A percentile compares a stretch with the other conserved stretches of the same genome.
Evolutionary conservation across 2,113 vertebrate genomes (phyloP).

Genomic region (Sula dactylatra): DNA sequence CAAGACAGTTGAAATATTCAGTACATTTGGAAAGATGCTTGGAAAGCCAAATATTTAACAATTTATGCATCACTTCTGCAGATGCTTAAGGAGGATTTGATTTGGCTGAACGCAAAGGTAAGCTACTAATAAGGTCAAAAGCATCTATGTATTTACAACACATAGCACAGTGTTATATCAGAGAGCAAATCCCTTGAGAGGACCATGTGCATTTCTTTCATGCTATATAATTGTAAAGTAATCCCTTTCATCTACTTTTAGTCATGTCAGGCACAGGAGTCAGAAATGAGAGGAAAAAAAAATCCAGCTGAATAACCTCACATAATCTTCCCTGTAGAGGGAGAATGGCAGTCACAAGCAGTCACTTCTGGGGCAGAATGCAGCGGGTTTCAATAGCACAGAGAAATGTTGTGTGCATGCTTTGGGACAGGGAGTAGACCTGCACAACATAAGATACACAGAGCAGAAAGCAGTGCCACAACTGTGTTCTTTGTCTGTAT

Average conservation of each 20-base stretch:
- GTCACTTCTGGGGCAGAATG: not conserved
- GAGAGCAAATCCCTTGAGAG: not conserved
- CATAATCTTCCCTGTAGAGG: not conserved
- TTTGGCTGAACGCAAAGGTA: not conserved
- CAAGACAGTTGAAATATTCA: conserved; percentile 27
- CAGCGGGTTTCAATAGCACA: not conserved
- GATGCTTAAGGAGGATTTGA: not conserved
- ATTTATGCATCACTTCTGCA: not conserved
- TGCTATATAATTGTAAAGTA: not conserved
- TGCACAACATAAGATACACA: accelerated
- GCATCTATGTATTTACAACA: not conserved
- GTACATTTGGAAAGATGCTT: not conserved
- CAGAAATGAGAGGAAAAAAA: not conserved
- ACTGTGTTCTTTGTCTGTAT: not conserved
- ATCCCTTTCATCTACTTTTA: not conserved
- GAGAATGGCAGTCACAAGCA: not conserved
- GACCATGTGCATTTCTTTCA: not conserved
- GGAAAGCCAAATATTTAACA: conserved; percentile 26
- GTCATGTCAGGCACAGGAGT: not conserved
- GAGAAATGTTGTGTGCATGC: accelerated
- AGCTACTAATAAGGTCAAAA: not conserved
- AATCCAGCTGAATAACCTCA: not conserved
- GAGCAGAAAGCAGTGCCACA: not conserved
- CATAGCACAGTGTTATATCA: not conserved
- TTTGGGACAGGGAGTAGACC: not conserved